Percentiles rank a stretch among this genome's conserved stretches.
Evolutionary conservation across 2,888 invertebrate genomes (phyloP).

Genomic region (Hylaea fasciaria): DNA sequence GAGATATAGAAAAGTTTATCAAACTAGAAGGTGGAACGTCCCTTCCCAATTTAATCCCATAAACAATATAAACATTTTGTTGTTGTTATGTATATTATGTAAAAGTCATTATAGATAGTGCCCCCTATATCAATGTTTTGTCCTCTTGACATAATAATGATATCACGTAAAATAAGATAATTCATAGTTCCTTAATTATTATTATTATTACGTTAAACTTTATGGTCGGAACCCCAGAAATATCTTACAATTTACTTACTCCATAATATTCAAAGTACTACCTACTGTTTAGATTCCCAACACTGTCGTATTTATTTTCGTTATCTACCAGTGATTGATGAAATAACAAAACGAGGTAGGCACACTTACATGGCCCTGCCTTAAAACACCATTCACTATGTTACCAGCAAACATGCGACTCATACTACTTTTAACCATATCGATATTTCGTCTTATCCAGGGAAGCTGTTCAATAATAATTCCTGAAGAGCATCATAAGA

Average conservation of each 20-base stretch:
- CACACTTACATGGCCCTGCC: neutral
- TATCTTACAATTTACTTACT: neutral
- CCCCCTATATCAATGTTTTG: too few species aligned
- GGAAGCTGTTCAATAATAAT: slow-evolving; percentile 18
- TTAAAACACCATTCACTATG: slow-evolving; percentile 6
- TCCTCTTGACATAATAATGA: too few species aligned
- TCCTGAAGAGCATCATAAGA: neutral
- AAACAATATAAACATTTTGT: too few species aligned
- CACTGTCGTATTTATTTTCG: slow-evolving; percentile 11
- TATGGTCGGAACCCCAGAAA: neutral
- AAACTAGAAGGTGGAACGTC: too few species aligned
- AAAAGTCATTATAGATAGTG: too few species aligned
- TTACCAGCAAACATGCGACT: slow-evolving; percentile 37
- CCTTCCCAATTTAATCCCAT: too few species aligned
- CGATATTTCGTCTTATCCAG: neutral
- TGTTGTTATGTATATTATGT: too few species aligned
- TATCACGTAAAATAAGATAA: too few species aligned
- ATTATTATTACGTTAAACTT: too few species aligned
- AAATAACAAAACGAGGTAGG: slow-evolving; percentile 7
- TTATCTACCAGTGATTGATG: slow-evolving; percentile 33
- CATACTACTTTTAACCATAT: slow-evolving; percentile 8
- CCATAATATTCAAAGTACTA: too few species aligned
- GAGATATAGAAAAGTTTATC: too few species aligned
- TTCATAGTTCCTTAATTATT: too few species aligned
- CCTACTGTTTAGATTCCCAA: slow-evolving; percentile 17